These are phyloP conservation scores for Mandrillus leucophaeus DNA, from an alignment of 2,113 vertebrate genomes.

Conservation along the genomic window DNA sequence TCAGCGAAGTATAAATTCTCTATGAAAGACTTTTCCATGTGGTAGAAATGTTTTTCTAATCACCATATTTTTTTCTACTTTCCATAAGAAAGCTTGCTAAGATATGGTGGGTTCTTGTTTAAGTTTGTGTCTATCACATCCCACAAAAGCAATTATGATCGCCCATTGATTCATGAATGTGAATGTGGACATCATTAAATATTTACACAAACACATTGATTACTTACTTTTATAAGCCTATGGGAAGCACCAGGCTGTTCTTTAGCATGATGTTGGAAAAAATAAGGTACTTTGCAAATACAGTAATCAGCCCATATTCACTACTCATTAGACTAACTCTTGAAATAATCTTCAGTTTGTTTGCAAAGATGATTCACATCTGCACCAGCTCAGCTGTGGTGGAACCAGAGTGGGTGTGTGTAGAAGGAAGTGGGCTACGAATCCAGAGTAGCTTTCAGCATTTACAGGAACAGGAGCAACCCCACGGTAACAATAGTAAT, in stretches of 20 bases:
- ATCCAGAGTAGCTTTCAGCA: not conserved
- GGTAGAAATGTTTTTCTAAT: not conserved
- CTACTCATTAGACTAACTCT: slow-evolving; percentile 52
- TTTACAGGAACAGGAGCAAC: not conserved
- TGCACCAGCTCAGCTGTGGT: slow-evolving; percentile 30
- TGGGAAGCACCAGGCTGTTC: not conserved
- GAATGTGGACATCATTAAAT: slow-evolving; percentile 58
- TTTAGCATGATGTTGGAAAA: not conserved
- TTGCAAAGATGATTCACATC: slow-evolving; percentile 44
- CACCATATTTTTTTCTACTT: not conserved
- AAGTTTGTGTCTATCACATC: slow-evolving; percentile 9
- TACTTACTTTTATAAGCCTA: slow-evolving; percentile 30
- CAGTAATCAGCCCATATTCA: slow-evolving; percentile 68
- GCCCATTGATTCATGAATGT: not conserved
- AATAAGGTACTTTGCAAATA: slow-evolving; percentile 35
- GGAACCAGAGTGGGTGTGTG: not conserved
- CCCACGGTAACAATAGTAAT: fast-evolving
- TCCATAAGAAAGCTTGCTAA: not conserved
- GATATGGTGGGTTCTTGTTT: not conserved
- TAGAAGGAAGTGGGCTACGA: not conserved
- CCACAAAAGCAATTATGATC: slow-evolving; percentile 28
- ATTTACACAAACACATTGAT: slow-evolving; percentile 71
- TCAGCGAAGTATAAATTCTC: not conserved
- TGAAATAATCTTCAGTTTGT: slow-evolving; percentile 24
- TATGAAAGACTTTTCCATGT: not conserved